These are phyloP conservation scores for Baronia brevicornis DNA, from an alignment of 2,888 invertebrate genomes.

Conservation along the genomic window DNA sequence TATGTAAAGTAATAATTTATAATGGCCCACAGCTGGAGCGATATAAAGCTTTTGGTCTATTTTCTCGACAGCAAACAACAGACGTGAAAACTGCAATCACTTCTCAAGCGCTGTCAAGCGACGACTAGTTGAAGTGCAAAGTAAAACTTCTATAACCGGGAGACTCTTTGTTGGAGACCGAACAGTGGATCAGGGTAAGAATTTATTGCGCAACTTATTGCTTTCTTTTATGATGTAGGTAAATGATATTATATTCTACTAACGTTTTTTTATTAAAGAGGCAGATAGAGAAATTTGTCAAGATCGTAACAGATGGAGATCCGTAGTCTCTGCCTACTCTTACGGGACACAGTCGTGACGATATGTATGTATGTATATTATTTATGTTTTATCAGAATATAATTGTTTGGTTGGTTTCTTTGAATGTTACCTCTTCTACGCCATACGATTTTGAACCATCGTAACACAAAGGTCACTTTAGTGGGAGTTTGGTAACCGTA, in stretches of 20 bases:
- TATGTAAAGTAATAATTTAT: slow-evolving; percentile 1
- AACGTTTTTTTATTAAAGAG: neutral
- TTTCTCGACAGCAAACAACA: slow-evolving; percentile 54
- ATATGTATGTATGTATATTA: too few relatives aligned
- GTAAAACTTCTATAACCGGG: slow-evolving; percentile 70
- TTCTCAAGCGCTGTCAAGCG: slow-evolving; percentile 37
- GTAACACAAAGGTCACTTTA: too few relatives aligned
- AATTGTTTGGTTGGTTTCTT: too few relatives aligned
- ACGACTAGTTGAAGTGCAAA: slow-evolving; percentile 58
- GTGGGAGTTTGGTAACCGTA: too few relatives aligned
- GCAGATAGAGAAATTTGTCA: too few relatives aligned
- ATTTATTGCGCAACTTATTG: too few relatives aligned
- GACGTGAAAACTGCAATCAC: slow-evolving; percentile 50
- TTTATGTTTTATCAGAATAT: too few relatives aligned
- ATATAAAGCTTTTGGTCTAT: slow-evolving; percentile 64
- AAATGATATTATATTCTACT: neutral
- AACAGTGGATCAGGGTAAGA: slow-evolving; percentile 69
- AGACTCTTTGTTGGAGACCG: slow-evolving; percentile 60
- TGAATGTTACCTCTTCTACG: too few relatives aligned
- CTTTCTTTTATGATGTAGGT: slow-evolving; percentile 1
- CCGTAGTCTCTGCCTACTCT: too few relatives aligned
- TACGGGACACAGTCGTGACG: too few relatives aligned
- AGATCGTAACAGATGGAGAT: too few relatives aligned
- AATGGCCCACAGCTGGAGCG: slow-evolving; percentile 48
- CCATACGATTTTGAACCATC: too few relatives aligned